A percentile compares a stretch with the other conserved stretches of the same genome.
Conservation (phyloP, 2,797 vertebrate species). For the Semotilus atromaculatus region DNA sequence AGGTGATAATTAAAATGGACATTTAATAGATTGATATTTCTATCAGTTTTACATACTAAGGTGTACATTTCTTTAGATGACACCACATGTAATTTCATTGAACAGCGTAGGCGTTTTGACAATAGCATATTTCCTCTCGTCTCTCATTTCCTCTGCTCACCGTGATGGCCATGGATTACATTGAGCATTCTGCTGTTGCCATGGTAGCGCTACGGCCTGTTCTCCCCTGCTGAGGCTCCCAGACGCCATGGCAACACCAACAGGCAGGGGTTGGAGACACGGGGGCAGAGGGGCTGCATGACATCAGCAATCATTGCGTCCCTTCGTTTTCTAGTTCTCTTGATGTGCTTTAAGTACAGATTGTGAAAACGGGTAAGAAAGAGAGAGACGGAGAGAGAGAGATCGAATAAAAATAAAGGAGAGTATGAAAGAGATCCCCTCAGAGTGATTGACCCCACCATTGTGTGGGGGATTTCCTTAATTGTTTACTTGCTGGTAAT, state of each 20-base stretch:
- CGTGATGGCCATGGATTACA: conserved; percentile 62
- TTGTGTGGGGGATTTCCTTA: conserved; percentile 56
- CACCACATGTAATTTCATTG: background rate
- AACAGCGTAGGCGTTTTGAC: background rate
- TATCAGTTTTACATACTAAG: background rate
- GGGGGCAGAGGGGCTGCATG: conserved; percentile 47
- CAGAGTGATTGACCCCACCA: conserved; percentile 54
- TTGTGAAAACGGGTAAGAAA: background rate
- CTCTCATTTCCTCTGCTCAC: conserved; percentile 48
- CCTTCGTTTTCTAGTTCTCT: conserved; percentile 29
- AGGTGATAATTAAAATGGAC: background rate
- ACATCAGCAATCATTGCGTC: conserved; percentile 44
- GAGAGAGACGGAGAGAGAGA: conserved; percentile 39
- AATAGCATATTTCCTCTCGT: conserved; percentile 38
- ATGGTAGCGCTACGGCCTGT: conserved; percentile 61
- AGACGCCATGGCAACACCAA: conserved; percentile 69
- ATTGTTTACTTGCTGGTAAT: conserved; percentile 65
- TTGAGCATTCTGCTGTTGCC: conserved; percentile 64
- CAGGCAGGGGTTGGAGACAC: conserved; percentile 60
- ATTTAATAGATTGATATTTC: background rate
- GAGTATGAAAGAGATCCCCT: conserved; percentile 38
- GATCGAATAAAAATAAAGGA: conserved; percentile 29
- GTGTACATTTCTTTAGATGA: background rate
- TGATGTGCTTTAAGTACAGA: conserved; percentile 4
- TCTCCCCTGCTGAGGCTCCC: conserved; percentile 62